phyloP scores from a whole-genome alignment of 2,797 vertebrate genomes.

The Enteromius mattozi region DNA sequence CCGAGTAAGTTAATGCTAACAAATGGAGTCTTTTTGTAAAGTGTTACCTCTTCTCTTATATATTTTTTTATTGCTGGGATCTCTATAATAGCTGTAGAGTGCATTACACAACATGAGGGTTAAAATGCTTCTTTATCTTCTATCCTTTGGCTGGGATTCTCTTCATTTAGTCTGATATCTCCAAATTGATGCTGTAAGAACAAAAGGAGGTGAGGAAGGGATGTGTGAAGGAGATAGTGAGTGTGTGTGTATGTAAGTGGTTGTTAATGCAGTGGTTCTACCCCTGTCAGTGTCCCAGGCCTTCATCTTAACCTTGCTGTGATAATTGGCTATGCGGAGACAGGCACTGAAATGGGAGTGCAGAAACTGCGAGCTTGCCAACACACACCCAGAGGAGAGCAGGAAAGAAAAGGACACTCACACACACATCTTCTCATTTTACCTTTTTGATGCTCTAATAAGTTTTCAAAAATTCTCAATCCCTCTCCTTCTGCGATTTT shows the following conservation, averaged over 20 bases:
- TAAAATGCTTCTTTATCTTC: constrained; percentile 4
- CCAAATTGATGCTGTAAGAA: constrained; percentile 32
- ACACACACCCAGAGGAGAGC: constrained; percentile 51
- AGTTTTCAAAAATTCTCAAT: constrained; percentile 36
- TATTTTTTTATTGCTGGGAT: background rate
- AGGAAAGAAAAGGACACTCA: constrained; percentile 41
- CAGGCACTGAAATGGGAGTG: constrained; percentile 84
- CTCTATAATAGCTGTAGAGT: background rate
- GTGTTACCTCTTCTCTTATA: background rate
- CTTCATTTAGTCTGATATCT: constrained; percentile 48
- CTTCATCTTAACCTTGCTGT: constrained; percentile 82
- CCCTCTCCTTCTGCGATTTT: background rate
- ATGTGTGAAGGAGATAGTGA: constrained; percentile 40
- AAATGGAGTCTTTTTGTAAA: background rate
- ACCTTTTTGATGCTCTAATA: constrained; percentile 41
- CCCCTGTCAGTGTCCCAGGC: constrained; percentile 70
- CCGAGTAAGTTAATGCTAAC: background rate
- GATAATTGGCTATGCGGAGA: constrained; percentile 87
- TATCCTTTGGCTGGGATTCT: constrained; percentile 20
- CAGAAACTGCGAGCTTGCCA: constrained; percentile 64
- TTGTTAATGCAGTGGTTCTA: constrained; percentile 61
- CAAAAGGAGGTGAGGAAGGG: constrained; percentile 11
- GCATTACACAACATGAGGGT: background rate
- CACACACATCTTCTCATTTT: constrained; percentile 43
- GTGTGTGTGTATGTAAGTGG: constrained; percentile 38